Percentiles rank a stretch among this genome's conserved stretches.
Evolutionary conservation across 2,797 vertebrate genomes (phyloP).

Genomic region (Melopsittacus undulatus): DNA sequence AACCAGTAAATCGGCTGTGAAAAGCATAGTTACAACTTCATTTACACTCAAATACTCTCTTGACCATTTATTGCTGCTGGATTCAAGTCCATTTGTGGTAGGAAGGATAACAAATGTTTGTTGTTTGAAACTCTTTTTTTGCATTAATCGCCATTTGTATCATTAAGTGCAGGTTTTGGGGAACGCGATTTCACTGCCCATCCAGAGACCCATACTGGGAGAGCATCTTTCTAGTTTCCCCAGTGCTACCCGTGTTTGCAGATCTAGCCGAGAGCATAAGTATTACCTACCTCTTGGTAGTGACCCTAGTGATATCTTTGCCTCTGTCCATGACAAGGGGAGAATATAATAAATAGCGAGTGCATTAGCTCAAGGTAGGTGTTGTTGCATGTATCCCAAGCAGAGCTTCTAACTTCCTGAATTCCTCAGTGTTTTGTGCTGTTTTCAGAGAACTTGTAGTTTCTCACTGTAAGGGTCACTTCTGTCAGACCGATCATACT

Average conservation of each 20-base stretch:
- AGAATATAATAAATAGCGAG: not conserved
- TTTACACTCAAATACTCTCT: not conserved
- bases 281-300: not conserved
- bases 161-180: not conserved
- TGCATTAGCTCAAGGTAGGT: not conserved
- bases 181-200: not conserved
- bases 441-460: not conserved
- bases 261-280: not conserved
- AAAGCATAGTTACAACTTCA: not conserved
- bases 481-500: not conserved
- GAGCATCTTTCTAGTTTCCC: not conserved
- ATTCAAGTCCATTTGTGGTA: not conserved
- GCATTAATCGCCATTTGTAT: not conserved
- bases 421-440: not conserved
- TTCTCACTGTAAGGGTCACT: not conserved
- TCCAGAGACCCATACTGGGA: not conserved
- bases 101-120: not conserved
- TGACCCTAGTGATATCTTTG: not conserved
- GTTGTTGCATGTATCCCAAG: fast-evolving
- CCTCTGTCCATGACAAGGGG: not conserved
- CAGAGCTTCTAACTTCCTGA: not conserved
- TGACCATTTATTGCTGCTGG: not conserved
- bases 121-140: not conserved
- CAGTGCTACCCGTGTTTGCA: not conserved
- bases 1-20: not conserved